phyloP scores from a whole-genome alignment of 2,888 invertebrate genomes.

The Ferrisia virgata region DNA sequence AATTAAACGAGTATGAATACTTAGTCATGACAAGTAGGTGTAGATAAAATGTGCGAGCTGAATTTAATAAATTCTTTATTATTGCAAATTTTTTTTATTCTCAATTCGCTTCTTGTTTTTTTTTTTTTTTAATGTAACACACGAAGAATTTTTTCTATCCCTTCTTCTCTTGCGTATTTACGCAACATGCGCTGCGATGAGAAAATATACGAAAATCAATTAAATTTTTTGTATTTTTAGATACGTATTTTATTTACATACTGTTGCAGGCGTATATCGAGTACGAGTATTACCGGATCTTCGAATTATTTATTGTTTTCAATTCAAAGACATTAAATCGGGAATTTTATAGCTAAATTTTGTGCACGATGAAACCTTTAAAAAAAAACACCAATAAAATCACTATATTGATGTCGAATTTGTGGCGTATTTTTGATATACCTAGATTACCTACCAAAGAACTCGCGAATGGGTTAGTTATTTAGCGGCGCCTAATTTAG shows the following conservation, averaged over 20 bases:
- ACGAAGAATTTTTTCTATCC: too few relatives aligned
- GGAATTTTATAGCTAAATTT: slow-evolving; percentile 20
- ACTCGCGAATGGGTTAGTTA: not conserved
- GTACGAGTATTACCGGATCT: not conserved
- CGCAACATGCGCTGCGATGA: too few relatives aligned
- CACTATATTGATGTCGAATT: not conserved
- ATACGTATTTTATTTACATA: not conserved
- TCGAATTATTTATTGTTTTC: not conserved
- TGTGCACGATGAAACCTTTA: not conserved
- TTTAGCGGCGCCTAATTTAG: not conserved
- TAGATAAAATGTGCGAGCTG: too few relatives aligned
- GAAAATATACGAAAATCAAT: not conserved
- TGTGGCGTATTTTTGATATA: not conserved
- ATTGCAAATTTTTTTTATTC: too few relatives aligned
- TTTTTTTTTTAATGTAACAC: too few relatives aligned
- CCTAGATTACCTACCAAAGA: not conserved
- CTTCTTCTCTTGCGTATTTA: too few relatives aligned
- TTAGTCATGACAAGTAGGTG: not conserved
- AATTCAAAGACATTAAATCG: slow-evolving; percentile 6
- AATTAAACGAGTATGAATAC: not conserved
- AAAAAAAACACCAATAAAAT: not conserved
- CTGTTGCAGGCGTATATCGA: not conserved
- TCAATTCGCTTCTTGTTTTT: too few relatives aligned
- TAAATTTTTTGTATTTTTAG: not conserved
- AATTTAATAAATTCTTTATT: too few relatives aligned